These are phyloP conservation scores for Thymallus thymallus DNA, from an alignment of 2,113 vertebrate species.

Conservation along the genomic window DNA sequence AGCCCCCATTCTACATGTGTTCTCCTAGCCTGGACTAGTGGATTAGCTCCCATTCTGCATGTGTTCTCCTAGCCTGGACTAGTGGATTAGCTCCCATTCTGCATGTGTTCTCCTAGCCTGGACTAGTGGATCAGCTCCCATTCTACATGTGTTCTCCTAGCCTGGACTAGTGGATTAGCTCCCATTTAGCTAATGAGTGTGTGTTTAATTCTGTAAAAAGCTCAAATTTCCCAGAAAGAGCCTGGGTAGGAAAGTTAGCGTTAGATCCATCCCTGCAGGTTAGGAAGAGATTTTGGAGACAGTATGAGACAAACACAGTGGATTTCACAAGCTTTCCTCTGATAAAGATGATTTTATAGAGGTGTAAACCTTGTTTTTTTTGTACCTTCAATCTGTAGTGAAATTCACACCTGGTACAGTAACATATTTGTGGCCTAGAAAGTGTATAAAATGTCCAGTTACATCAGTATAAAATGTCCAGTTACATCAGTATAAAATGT, in stretches of 20 bases:
- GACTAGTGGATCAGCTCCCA: not conserved
- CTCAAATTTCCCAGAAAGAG: not conserved
- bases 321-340: not conserved
- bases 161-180: not conserved
- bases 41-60: not conserved
- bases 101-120: too few species aligned
- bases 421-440: not conserved
- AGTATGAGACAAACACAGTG: not conserved
- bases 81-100: not conserved
- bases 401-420: not conserved
- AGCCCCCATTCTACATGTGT: not conserved
- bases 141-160: too few species aligned
- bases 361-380: too few species aligned
- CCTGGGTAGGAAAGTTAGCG: not conserved
- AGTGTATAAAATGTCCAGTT: not conserved
- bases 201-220: not conserved
- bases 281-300: not conserved
- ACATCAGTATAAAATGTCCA: not conserved
- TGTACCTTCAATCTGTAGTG: not conserved
- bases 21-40: too few species aligned
- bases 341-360: not conserved
- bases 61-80: too few species aligned
- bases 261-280: not conserved
- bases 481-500: too few species aligned
- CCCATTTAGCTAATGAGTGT: not conserved